Evolutionary conservation across 1,140 invertebrate genomes (phyloP).

Genomic region (Ganaspis sp.): DNA sequence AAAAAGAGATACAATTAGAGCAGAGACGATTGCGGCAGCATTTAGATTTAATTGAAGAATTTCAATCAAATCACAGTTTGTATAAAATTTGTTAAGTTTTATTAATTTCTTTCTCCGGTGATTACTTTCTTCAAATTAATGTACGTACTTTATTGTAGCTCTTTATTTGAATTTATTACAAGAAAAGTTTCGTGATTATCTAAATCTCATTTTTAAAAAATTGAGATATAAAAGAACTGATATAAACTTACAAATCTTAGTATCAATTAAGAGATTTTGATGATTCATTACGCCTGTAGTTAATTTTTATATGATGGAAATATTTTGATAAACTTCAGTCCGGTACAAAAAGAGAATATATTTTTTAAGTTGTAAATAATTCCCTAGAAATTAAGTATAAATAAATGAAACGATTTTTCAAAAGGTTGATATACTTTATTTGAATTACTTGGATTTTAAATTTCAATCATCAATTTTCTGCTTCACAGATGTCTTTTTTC

Average conservation of each 20-base stretch:
- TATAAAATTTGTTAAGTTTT: neutral
- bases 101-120: neutral
- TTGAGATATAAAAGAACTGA: neutral
- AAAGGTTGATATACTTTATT: neutral
- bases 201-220: too few relatives aligned
- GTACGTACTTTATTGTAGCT: neutral
- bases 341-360: neutral
- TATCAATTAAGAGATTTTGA: too few relatives aligned
- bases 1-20: neutral
- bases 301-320: neutral
- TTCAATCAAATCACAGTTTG: neutral
- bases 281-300: too few relatives aligned
- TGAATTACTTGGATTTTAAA: neutral
- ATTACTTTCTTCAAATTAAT: neutral
- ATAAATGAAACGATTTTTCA: neutral
- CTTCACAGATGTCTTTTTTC: neutral
- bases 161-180: neutral
- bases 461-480: neutral
- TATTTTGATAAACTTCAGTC: neutral
- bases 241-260: too few relatives aligned
- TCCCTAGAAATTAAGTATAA: neutral
- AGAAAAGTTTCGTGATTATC: neutral
- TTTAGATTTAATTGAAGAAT: neutral
- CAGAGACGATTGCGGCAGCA: neutral
- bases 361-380: constrained; percentile 27